Conservation (phyloP, 1,140 invertebrate species). For the Nylanderia fulva region DNA sequence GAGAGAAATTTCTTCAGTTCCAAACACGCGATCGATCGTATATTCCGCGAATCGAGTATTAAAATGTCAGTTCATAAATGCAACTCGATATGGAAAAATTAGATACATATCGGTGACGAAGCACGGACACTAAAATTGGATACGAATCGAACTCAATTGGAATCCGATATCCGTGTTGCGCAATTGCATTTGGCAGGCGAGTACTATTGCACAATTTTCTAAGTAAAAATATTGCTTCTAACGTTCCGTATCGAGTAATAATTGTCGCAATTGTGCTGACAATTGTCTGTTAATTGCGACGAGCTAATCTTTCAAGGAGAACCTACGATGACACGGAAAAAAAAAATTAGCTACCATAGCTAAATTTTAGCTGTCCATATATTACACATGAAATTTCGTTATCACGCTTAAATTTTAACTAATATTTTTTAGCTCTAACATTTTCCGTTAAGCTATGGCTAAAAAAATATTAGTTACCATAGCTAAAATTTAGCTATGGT, state of each 20-base stretch:
- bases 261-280: constrained; percentile 27
- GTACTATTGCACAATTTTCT: constrained; percentile 13
- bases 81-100: constrained; percentile 8
- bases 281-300: constrained; percentile 53
- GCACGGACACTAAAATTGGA: constrained; percentile 2
- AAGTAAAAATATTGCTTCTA: constrained; percentile 27
- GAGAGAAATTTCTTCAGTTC: background rate
- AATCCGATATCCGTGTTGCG: background rate
- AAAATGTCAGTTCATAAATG: constrained; percentile 14
- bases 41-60: constrained; percentile 2
- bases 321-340: no score
- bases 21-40: background rate
- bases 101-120: background rate
- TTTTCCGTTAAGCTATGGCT: no score
- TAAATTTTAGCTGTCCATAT: no score
- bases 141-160: background rate
- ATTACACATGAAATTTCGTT: no score
- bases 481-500: no score
- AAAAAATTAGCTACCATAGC: no score
- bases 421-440: no score
- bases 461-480: no score
- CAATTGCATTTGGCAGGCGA: background rate
- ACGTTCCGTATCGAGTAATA: constrained; percentile 20
- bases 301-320: constrained; percentile 8
- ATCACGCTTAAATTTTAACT: no score